These are phyloP conservation scores for Orestias chungarensis DNA, from an alignment of 2,797 vertebrate species.

Conservation along the genomic window DNA sequence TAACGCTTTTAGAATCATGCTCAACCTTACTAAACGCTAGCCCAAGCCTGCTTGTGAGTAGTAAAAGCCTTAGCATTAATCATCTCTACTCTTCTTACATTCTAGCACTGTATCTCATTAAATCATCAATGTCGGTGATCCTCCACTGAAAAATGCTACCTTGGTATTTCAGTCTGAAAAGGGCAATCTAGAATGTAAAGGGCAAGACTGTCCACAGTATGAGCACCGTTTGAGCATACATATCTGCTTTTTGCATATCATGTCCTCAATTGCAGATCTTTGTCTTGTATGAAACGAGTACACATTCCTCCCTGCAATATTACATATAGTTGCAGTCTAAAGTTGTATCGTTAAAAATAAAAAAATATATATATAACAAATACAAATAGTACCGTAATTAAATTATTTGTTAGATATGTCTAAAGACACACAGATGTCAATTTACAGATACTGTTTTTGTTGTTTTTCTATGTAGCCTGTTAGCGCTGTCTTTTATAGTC, in stretches of 20 bases:
- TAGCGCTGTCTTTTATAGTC: background rate
- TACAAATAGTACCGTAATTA: too few relatives aligned
- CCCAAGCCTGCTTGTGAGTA: background rate
- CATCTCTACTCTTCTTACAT: slow-evolving; percentile 9
- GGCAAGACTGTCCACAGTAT: slow-evolving; percentile 10
- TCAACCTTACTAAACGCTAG: background rate
- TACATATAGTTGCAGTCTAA: background rate
- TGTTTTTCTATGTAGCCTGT: background rate
- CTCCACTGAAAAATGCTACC: slow-evolving; percentile 35
- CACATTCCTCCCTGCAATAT: too few relatives aligned
- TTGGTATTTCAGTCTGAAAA: slow-evolving; percentile 52
- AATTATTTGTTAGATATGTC: background rate
- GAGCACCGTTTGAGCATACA: background rate
- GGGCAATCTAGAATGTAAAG: slow-evolving; percentile 33
- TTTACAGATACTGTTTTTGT: background rate
- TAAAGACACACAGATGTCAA: background rate
- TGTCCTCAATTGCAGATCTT: background rate
- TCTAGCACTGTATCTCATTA: slow-evolving; percentile 24
- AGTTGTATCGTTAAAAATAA: too few relatives aligned
- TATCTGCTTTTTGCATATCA: slow-evolving; percentile 4
- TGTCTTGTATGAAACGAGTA: background rate
- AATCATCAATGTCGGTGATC: slow-evolving; percentile 14
- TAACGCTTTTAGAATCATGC: background rate
- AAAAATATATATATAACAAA: too few relatives aligned
- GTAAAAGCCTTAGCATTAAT: background rate